Evolutionary conservation across 1,140 invertebrate genomes (phyloP), one percentile per base, ranked within the genome.

Genomic region (Hetaerina americana): DNA sequence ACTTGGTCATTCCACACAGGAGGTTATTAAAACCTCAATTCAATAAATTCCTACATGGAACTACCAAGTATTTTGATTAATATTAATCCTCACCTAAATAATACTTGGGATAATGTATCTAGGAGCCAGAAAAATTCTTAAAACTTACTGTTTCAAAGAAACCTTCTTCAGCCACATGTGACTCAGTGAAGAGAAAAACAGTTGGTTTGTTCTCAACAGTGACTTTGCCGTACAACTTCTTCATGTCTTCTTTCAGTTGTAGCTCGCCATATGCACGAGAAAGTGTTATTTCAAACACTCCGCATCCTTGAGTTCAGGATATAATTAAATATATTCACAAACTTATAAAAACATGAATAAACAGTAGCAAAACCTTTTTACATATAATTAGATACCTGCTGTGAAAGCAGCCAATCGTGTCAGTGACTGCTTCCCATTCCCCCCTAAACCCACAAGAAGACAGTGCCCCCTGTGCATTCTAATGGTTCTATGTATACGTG

Each of bases 181-280:
- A 87, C 28, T 90, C 89, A 0, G 90, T 91, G 75, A 96, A 95
- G 0, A 96, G 78, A 76, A 97, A 96, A 0, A 92, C 90, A 0
- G 88, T 87, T 68, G 87, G 88, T 78, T 92, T 91, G 40, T 89
- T 88, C 5, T 92, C 89, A 0, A 91, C 87, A 0, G 93, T 93
- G 8, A 87, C 87, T 76, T 86, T 84, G 72, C 86, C 88, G 77
- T 92, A 95, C 0, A 96, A 79, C 66, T 83, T 82, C 78, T 95
- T 96, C 69, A 96, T 84, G 76, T 96, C 93, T 57, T 95, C 93
- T 73, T 90, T 88, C 77, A 97, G 95, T 0, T 86, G 84, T 15
- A 81, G 80, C 77, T 94, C 92, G 77, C 88, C 90, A 81, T 96
- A 96, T 24, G 92, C 92, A 66, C 92, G 84, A 66, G 86, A 89